Evolutionary conservation across 2,113 vertebrate species (phyloP).

Genomic region (Cochlearius cochlearius): DNA sequence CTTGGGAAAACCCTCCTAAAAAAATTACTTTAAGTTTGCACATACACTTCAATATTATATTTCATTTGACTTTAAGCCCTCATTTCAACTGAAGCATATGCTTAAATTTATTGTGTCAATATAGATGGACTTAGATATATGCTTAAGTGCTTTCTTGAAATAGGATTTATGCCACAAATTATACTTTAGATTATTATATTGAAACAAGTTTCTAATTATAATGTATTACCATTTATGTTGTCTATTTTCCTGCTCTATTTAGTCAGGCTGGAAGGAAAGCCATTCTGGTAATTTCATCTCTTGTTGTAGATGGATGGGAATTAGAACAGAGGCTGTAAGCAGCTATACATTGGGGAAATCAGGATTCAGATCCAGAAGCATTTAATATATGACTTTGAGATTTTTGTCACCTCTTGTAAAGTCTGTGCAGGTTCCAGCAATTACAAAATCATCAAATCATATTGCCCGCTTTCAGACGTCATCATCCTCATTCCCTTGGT

Average conservation of each 20-base stretch:
- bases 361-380: neutral
- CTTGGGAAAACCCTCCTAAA: neutral
- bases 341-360: neutral
- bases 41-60: neutral
- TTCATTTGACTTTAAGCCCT: neutral
- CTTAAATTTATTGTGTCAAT: neutral
- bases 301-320: slow-evolving; percentile 15
- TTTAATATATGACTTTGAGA: neutral
- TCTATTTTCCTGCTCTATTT: slow-evolving; percentile 46
- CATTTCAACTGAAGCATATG: neutral
- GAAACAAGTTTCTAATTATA: slow-evolving; percentile 19
- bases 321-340: neutral
- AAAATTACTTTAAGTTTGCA: neutral
- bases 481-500: neutral
- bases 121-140: neutral
- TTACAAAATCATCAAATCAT: neutral
- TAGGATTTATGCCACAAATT: neutral
- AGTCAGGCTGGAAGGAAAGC: slow-evolving; percentile 30
- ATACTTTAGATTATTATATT: slow-evolving; percentile 6
- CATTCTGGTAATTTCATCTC: slow-evolving; percentile 33
- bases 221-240: slow-evolving; percentile 9
- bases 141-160: slow-evolving; percentile 11
- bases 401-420: neutral
- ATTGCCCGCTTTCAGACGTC: neutral
- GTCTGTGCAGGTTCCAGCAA: neutral